Conservation (phyloP, 2,113 vertebrate species). For the Sciurus niger region DNA sequence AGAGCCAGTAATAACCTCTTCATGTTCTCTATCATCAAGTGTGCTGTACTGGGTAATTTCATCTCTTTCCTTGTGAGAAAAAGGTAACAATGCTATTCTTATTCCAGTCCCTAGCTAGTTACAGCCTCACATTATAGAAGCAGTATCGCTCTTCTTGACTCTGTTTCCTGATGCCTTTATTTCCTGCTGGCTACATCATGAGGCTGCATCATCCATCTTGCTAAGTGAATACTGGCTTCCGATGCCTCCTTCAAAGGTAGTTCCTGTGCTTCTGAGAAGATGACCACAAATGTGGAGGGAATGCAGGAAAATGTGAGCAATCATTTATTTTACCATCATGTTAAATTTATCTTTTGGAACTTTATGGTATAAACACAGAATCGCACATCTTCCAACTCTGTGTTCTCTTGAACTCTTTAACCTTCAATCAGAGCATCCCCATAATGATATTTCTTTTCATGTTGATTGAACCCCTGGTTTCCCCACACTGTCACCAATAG, state of each 20-base stretch:
- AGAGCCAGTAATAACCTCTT: not conserved
- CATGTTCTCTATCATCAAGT: not conserved
- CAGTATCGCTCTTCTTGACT: not conserved
- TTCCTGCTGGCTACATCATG: not conserved
- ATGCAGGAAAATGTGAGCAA: not conserved
- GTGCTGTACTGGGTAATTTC: not conserved
- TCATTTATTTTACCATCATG: not conserved
- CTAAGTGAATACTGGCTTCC: not conserved
- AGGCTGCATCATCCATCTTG: not conserved
- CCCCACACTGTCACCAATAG: no score
- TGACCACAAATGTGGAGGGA: slow-evolving; percentile 13
- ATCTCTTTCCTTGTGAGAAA: not conserved
- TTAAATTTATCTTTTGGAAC: slow-evolving; percentile 40
- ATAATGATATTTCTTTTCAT: not conserved
- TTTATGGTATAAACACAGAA: not conserved
- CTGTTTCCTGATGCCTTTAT: not conserved
- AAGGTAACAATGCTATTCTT: not conserved
- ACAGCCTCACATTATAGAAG: not conserved
- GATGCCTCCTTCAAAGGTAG: not conserved
- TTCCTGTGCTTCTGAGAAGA: not conserved
- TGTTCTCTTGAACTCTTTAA: not conserved
- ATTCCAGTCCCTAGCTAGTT: not conserved
- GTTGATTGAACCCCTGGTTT: not conserved
- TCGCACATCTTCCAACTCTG: not conserved
- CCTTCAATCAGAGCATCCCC: not conserved